phyloP scores from a whole-genome alignment of 2,888 invertebrate genomes.

The Aspidiotus destructor region DNA sequence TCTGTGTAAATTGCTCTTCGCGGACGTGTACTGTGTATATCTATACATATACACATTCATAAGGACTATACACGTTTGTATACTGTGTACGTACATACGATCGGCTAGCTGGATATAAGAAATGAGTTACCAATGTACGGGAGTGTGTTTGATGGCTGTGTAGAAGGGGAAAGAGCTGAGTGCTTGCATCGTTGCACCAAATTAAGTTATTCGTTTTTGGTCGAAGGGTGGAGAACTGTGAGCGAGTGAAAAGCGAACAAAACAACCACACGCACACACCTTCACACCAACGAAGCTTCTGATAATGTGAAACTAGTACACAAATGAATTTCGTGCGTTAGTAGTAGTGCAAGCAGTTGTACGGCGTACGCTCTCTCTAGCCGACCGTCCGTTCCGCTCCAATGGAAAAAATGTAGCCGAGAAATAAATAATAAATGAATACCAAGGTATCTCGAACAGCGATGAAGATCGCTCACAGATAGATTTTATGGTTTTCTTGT shows the following conservation, averaged over 20 bases:
- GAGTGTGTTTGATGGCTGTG: neutral
- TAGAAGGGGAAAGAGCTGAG: slow-evolving; percentile 3
- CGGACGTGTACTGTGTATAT: no score
- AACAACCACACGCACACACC: no score
- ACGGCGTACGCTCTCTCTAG: slow-evolving; percentile 12
- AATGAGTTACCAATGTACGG: no score
- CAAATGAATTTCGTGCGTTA: neutral
- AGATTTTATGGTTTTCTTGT: slow-evolving; percentile 9
- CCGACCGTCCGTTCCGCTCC: slow-evolving; percentile 18
- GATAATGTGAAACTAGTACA: no score
- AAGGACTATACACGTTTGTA: no score
- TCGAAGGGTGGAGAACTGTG: slow-evolving; percentile 27
- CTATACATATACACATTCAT: no score
- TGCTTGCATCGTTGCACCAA: slow-evolving; percentile 22
- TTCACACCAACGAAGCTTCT: no score
- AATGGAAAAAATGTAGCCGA: slow-evolving; percentile 22
- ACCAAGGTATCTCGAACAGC: slow-evolving; percentile 5
- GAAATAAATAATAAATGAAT: slow-evolving; percentile 25
- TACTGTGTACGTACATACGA: no score
- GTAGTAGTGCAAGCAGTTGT: slow-evolving; percentile 11
- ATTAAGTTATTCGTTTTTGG: slow-evolving; percentile 28
- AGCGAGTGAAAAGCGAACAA: neutral
- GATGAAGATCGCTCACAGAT: slow-evolving; percentile 5
- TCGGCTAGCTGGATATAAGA: no score
- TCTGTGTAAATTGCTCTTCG: no score